These are phyloP conservation scores for Morinoia aosen DNA, from an alignment of 2,888 invertebrate genomes.

Conservation along the genomic window DNA sequence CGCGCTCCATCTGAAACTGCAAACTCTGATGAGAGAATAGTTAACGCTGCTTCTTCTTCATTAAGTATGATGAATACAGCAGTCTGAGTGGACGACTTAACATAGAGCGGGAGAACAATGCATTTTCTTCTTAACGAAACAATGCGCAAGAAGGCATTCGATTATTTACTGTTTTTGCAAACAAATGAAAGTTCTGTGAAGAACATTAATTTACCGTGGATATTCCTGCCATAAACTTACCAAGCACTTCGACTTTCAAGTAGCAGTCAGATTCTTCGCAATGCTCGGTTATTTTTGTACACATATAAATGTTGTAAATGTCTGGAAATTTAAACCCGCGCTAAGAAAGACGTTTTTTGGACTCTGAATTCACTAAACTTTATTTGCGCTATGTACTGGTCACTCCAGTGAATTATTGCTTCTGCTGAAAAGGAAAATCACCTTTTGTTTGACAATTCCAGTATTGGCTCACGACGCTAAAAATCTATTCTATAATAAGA, in stretches of 20 bases:
- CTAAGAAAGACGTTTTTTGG: neutral
- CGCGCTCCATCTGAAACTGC: neutral
- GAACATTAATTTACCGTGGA: neutral
- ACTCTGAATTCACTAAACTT: neutral
- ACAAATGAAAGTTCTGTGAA: neutral
- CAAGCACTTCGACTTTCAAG: neutral
- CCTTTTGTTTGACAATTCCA: no score
- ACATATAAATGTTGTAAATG: neutral
- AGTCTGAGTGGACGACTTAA: neutral
- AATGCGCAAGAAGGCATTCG: neutral
- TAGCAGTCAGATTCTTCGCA: neutral
- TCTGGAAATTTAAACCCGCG: neutral
- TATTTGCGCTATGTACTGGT: neutral
- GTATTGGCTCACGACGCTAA: no score
- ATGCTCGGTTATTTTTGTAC: neutral
- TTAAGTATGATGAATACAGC: neutral
- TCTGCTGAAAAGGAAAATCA: no score
- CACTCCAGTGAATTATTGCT: no score
- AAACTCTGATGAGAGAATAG: neutral
- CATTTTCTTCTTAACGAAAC: neutral
- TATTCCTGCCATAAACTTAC: neutral
- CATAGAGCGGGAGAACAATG: neutral
- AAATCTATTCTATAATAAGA: no score
- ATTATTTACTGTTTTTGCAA: neutral
- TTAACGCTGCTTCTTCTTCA: neutral